Conservation (phyloP, 1,140 invertebrate species). For the Andricus grossulariae region DNA sequence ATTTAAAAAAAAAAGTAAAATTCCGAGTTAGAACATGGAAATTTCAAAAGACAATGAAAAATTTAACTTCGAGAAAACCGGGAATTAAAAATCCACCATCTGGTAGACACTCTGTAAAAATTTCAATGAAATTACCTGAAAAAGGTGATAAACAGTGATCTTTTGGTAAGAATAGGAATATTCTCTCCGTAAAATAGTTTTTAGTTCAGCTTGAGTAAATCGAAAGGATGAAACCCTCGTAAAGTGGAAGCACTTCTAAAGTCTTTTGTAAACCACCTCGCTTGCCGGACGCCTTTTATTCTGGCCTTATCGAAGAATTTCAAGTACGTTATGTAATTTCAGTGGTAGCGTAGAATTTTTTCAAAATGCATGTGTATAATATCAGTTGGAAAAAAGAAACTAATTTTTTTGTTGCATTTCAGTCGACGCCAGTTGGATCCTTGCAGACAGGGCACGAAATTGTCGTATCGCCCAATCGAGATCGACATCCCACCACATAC, state of each 20-base stretch:
- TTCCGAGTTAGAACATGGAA: no score
- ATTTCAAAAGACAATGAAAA: no score
- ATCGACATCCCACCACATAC: constrained; percentile 86
- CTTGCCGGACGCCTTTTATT: constrained; percentile 29
- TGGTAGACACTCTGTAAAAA: no score
- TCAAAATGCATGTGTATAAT: no score
- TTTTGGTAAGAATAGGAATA: no score
- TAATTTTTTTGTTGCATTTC: constrained; percentile 64
- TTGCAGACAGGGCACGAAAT: constrained; percentile 92
- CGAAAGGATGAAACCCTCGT: neutral
- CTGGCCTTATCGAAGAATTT: constrained; percentile 28
- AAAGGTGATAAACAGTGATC: no score
- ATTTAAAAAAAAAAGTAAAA: no score
- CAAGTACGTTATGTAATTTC: constrained; percentile 47
- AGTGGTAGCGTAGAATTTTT: no score
- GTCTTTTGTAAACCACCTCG: neutral
- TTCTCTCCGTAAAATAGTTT: neutral
- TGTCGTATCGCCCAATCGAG: constrained; percentile 91
- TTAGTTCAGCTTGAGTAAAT: constrained; percentile 23
- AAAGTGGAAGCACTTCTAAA: neutral
- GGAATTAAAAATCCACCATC: no score
- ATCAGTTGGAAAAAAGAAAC: constrained; percentile 30
- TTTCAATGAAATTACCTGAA: no score
- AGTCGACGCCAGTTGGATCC: constrained; percentile 94
- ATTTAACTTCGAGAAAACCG: no score